Percentiles rank a stretch among this genome's conserved stretches.
phyloP scores from a whole-genome alignment of 2,888 invertebrate genomes.

The Ormyrus rosae region DNA sequence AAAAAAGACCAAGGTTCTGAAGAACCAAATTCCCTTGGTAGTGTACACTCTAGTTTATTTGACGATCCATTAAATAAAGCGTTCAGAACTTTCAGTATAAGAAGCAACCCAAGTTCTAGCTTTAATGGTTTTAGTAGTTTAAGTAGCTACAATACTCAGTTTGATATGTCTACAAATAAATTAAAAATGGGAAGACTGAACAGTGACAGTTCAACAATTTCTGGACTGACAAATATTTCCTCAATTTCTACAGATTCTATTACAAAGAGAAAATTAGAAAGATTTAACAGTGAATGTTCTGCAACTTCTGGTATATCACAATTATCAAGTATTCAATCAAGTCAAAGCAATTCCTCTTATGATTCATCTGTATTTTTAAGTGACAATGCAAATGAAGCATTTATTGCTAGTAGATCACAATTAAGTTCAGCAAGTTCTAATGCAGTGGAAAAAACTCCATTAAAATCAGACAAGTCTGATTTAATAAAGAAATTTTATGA shows the following conservation, averaged over 20 bases:
- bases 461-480: conserved; percentile 59
- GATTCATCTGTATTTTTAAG: conserved; percentile 56
- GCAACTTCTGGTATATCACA: conserved; percentile 55
- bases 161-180: conserved; percentile 39
- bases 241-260: conserved; percentile 61
- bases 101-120: conserved; percentile 25
- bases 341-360: conserved; percentile 3
- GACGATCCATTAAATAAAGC: conserved; percentile 64
- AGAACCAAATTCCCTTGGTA: conserved; percentile 21
- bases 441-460: conserved; percentile 21
- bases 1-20: conserved; percentile 18
- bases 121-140: conserved; percentile 9
- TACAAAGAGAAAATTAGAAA: conserved; percentile 38
- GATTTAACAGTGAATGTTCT: conserved; percentile 52
- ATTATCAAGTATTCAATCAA: conserved; percentile 41
- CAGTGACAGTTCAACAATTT: conserved; percentile 61
- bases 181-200: conserved; percentile 34
- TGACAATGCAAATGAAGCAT: conserved; percentile 65
- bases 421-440: conserved; percentile 39
- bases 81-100: conserved; percentile 57
- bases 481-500: conserved; percentile 61
- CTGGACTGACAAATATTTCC: conserved; percentile 66
- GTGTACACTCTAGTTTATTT: conserved; percentile 49
- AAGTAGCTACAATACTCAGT: conserved; percentile 29
- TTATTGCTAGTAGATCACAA: conserved; percentile 60